Percentiles rank a stretch among this genome's conserved stretches.
These are phyloP conservation scores for Plectrocnemia conspersa DNA, from an alignment of 1,140 invertebrate species.

Conservation along the genomic window DNA sequence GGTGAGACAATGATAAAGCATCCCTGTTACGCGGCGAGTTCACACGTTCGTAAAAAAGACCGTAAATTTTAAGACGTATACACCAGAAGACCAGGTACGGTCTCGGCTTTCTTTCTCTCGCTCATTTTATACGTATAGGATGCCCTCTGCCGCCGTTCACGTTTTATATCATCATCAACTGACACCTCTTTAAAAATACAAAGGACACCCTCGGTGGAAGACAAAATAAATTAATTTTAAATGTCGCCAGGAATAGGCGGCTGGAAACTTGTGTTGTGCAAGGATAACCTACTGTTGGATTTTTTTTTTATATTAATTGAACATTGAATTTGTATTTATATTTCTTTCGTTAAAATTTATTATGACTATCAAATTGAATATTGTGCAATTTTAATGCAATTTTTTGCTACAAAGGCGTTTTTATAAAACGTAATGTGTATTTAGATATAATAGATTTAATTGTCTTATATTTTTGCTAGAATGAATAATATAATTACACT, in stretches of 20 bases:
- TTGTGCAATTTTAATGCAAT: too few species aligned
- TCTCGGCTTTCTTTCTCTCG: too few species aligned
- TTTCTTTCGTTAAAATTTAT: too few species aligned
- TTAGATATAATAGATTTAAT: too few species aligned
- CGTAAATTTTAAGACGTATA: conserved; percentile 32
- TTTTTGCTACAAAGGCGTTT: too few species aligned
- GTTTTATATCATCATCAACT: conserved; percentile 25
- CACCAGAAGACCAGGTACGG: background rate
- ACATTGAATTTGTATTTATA: too few species aligned
- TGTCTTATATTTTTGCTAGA: too few species aligned
- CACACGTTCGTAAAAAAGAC: conserved; percentile 34
- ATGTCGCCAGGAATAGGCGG: background rate
- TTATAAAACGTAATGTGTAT: too few species aligned
- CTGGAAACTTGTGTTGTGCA: background rate
- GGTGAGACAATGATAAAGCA: conserved; percentile 34
- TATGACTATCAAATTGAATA: too few species aligned
- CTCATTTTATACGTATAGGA: background rate
- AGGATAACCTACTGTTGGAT: background rate
- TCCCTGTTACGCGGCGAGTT: conserved; percentile 33
- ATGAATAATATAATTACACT: too few species aligned
- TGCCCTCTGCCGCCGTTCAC: background rate
- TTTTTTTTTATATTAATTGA: background rate
- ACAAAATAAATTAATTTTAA: conserved; percentile 14
- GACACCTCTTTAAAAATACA: conserved; percentile 21
- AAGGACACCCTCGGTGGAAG: conserved; percentile 1